Conservation (phyloP, 2,888 invertebrate genomes). For the Artemia sp. region DNA sequence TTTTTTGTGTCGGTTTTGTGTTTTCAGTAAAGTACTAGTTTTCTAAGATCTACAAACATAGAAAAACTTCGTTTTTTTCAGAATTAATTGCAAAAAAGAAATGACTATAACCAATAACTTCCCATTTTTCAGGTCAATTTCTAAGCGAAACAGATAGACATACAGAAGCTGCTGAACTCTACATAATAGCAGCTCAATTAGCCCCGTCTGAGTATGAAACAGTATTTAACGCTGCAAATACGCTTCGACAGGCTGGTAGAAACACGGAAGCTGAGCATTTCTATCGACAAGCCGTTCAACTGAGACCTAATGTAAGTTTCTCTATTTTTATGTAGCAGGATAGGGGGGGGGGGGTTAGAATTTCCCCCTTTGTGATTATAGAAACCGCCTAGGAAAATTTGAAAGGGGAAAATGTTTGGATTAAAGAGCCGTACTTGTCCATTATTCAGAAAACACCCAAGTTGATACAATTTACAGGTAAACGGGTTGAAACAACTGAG, state of each 20-base stretch:
- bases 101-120: not conserved
- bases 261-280: conserved; percentile 67
- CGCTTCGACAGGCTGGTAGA: conserved; percentile 60
- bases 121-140: conserved; percentile 54
- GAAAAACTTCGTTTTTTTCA: not conserved
- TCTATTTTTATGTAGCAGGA: conserved; percentile 41
- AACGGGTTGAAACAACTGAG: too few species aligned
- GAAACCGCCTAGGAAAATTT: not conserved
- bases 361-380: not conserved
- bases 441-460: too few species aligned
- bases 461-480: too few species aligned
- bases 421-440: not conserved
- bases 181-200: conserved; percentile 57
- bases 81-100: not conserved
- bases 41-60: too few species aligned
- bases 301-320: conserved; percentile 42
- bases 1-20: too few species aligned
- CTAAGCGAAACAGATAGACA: conserved; percentile 58
- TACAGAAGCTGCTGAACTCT: conserved; percentile 62
- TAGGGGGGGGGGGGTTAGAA: too few species aligned
- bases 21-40: too few species aligned
- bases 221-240: conserved; percentile 71
- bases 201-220: conserved; percentile 62
- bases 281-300: conserved; percentile 58
- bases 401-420: not conserved